Conservation (phyloP, 1,140 invertebrate genomes). For the Leptonema lineaticorne region DNA sequence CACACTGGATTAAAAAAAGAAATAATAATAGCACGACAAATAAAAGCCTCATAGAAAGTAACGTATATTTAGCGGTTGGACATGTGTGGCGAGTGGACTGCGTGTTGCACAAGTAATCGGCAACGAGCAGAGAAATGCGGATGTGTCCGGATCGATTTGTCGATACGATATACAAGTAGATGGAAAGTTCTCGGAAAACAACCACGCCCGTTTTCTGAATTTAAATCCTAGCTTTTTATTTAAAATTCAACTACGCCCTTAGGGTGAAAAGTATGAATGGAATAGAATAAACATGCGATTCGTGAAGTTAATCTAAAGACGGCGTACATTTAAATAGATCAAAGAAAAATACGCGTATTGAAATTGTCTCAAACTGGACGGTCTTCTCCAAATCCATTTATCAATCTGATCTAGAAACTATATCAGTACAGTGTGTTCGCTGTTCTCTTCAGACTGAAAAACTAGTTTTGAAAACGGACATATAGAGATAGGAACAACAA, state of each 20-base stretch:
- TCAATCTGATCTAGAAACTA: slow-evolving; percentile 5
- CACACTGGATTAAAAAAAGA: background rate
- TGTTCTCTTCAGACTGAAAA: slow-evolving; percentile 17
- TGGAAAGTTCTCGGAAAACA: background rate
- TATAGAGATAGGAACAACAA: slow-evolving; percentile 2
- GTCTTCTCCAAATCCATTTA: background rate
- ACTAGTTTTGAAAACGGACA: slow-evolving; percentile 7
- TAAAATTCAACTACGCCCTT: background rate
- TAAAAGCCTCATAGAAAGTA: background rate
- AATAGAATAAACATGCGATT: background rate
- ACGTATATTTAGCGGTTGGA: slow-evolving; percentile 14
- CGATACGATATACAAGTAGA: slow-evolving; percentile 1
- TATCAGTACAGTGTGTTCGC: background rate
- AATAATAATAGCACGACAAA: background rate
- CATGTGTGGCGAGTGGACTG: slow-evolving; percentile 8
- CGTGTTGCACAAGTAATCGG: background rate
- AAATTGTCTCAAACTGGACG: too few species aligned
- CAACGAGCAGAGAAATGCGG: slow-evolving; percentile 4
- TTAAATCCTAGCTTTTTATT: background rate
- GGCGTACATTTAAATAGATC: background rate
- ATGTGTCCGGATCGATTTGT: slow-evolving; percentile 6
- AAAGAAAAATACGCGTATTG: too few species aligned
- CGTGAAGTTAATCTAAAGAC: background rate
- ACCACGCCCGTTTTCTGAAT: background rate
- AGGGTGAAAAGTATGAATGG: background rate